Evolutionary conservation across 2,113 vertebrate species (phyloP).

Genomic region (Empidonax traillii): DNA sequence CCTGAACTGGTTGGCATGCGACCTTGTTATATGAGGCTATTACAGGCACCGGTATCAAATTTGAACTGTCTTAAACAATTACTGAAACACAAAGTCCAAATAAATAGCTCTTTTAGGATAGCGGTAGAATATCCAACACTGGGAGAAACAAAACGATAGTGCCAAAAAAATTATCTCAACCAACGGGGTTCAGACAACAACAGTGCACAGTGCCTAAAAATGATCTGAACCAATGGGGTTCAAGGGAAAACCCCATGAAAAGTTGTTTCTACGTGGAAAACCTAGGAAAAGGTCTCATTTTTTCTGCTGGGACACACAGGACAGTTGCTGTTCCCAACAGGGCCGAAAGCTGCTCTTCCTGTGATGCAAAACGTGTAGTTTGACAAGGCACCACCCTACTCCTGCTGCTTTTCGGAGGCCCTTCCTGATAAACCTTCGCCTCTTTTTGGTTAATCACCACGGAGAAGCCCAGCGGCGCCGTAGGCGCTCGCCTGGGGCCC

Average conservation of each 20-base stretch:
- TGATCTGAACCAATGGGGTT: not conserved
- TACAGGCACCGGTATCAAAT: not conserved
- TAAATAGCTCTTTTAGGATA: not conserved
- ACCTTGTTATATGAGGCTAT: not conserved
- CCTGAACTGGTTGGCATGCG: not conserved
- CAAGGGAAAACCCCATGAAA: not conserved
- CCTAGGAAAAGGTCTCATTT: not conserved
- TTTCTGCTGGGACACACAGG: not conserved
- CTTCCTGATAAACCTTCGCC: not conserved
- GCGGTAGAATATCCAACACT: not conserved
- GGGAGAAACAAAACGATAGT: not conserved
- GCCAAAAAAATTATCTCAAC: not conserved
- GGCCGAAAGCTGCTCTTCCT: not conserved
- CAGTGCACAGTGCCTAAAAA: not conserved
- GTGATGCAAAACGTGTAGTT: not conserved
- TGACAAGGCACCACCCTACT: not conserved
- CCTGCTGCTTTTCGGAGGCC: rapidly evolving
- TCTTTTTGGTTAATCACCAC: too few species aligned
- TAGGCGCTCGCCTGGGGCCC: too few species aligned
- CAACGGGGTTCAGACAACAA: rapidly evolving
- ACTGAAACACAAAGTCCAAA: not conserved
- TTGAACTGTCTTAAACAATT: not conserved
- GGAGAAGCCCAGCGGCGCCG: not conserved
- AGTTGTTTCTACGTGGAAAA: not conserved
- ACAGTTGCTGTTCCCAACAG: not conserved